Evolutionary conservation across 2,113 vertebrate genomes (phyloP).

Genomic region (Merops nubicus): DNA sequence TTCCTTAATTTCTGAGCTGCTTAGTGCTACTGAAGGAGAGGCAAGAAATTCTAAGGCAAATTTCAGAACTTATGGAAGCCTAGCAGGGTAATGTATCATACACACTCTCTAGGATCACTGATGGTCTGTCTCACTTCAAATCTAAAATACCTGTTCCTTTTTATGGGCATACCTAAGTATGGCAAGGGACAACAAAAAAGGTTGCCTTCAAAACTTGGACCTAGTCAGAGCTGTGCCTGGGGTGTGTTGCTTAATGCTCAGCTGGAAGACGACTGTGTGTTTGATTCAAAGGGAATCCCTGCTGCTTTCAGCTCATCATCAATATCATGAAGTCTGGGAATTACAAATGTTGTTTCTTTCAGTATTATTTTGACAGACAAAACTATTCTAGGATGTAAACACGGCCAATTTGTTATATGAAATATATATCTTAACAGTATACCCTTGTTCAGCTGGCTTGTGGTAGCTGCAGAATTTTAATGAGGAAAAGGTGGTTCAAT

Average conservation of each 20-base stretch:
- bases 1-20: neutral
- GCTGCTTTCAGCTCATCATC: neutral
- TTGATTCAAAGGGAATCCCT: neutral
- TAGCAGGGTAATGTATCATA: neutral
- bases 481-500: neutral
- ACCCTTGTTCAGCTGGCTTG: neutral
- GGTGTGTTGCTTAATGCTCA: neutral
- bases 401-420: neutral
- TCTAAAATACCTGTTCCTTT: neutral
- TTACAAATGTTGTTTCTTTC: neutral
- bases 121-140: neutral
- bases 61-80: neutral
- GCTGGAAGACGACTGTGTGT: neutral
- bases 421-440: neutral
- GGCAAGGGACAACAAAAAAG: neutral
- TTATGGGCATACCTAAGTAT: neutral
- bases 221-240: neutral
- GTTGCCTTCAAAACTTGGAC: neutral
- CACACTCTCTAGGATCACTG: neutral
- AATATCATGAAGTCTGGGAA: neutral
- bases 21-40: neutral
- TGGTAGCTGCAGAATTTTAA: neutral
- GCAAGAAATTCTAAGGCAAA: neutral
- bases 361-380: neutral
- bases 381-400: neutral